A percentile compares a stretch with the other conserved stretches of the same genome.
phyloP scores from a whole-genome alignment of 2,888 invertebrate genomes.

The Eupithecia centaureata region DNA sequence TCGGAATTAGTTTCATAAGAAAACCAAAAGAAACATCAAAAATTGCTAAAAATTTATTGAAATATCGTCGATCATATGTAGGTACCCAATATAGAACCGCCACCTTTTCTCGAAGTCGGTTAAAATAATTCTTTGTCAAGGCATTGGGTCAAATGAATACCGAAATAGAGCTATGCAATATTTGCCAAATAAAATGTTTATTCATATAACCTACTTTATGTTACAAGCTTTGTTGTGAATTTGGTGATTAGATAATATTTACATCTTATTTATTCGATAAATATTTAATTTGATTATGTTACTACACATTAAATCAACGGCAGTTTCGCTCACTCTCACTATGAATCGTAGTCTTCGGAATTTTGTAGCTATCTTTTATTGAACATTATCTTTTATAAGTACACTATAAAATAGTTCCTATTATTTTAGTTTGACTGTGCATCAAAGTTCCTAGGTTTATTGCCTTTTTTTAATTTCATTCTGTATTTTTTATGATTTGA shows the following conservation, averaged over 20 bases:
- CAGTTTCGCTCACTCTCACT: not conserved
- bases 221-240: not conserved
- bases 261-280: not conserved
- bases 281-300: not conserved
- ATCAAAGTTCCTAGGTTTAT: no score
- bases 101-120: not conserved
- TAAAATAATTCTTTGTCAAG: not conserved
- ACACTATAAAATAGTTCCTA: no score
- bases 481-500: no score
- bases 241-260: not conserved
- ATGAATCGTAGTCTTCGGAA: not conserved
- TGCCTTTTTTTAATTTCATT: no score
- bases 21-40: no score
- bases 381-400: no score
- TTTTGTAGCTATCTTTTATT: not conserved
- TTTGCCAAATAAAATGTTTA: not conserved
- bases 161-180: not conserved
- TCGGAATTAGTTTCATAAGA: no score
- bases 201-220: not conserved
- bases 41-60: no score
- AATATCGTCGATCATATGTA: no score
- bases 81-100: not conserved
- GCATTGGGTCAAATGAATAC: not conserved
- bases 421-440: no score
- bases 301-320: not conserved